A percentile compares a stretch with the other conserved stretches of the same genome.
Evolutionary conservation across 2,113 vertebrate species (phyloP).

Genomic region (Rhea pennata): DNA sequence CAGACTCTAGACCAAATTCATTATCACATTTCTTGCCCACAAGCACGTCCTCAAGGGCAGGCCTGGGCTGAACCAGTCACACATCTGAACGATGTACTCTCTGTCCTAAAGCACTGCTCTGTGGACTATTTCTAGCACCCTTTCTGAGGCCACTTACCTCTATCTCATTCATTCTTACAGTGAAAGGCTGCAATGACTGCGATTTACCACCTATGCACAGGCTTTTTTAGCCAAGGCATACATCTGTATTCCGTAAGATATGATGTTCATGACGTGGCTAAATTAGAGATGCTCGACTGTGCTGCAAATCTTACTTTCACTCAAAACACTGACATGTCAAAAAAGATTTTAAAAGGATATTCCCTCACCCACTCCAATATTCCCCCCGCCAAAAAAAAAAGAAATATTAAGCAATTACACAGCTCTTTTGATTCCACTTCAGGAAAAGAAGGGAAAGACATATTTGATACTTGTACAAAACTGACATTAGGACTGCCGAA

Average conservation of each 20-base stretch:
- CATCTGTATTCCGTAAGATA: background rate
- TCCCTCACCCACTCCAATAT: background rate
- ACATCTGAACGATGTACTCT: background rate
- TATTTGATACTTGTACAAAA: background rate
- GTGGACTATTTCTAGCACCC: background rate
- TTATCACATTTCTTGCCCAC: background rate
- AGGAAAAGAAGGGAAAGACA: background rate
- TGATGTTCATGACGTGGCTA: background rate
- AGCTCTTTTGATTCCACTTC: background rate
- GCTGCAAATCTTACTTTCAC: background rate
- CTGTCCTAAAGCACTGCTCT: background rate
- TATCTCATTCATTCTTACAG: background rate
- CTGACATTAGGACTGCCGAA: background rate
- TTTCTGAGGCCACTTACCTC: background rate
- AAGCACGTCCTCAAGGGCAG: background rate
- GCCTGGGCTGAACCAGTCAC: background rate
- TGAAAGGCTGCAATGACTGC: background rate
- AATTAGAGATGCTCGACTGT: background rate
- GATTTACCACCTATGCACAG: background rate
- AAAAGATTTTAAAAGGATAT: background rate
- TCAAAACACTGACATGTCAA: background rate
- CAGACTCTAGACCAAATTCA: background rate
- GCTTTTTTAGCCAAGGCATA: background rate
- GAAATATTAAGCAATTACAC: background rate
- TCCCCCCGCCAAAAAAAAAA: fast-evolving